Base-by-base conservation (phyloP, 2,888 invertebrate genomes). In the Leucophenga montana region DNA sequence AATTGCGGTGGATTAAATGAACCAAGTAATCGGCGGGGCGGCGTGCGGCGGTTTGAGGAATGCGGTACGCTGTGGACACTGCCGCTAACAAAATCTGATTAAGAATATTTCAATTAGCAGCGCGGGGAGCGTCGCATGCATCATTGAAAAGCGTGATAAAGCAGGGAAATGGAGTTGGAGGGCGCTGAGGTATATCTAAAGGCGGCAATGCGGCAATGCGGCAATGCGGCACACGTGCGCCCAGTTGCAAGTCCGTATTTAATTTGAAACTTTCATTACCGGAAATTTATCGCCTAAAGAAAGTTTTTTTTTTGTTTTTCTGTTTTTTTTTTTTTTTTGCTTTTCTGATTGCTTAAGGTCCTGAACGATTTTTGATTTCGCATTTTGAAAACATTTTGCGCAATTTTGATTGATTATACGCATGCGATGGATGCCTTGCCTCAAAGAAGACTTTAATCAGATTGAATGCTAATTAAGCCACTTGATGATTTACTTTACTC, bases 51-150 rank as follows among this genome's bases (percentile, higher is more conserved):
- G 39, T 11, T 39, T 3, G 11, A 39, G 39, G 39, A 5, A 50
- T 16, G 50, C 8, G 50, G 4, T 50, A n/a, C 18, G 50, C 50
- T 5, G 50, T 16, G 18, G 50, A 50, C 50, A 16, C 50, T 64
- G 62, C 62, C 68, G 62, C 56, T 44, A 73, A 67, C 69, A 73
- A 80, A 78, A 82, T 82, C 81, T 84, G 84, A 82, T 82, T 82
- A 82, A 84, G 78, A 82, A 82, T 82, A 82, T 82, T 82, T 82
- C 83, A 82, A 82, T 82, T 82, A 82, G 84, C 77, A 67, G 71
- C 71, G 54, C 44, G 33, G 11, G 18, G 18, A 62, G 67, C 50
- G 18, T 50, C 50, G 50, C 18, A n/a, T 50, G 50, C 16, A 50
- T 50, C 39, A 39, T 39, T 39, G 3, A 39, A 39, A 39, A 39